A percentile compares a stretch with the other conserved stretches of the same genome.
phyloP scores from a whole-genome alignment of 2,113 vertebrate genomes.

The Nanorana parkeri region DNA sequence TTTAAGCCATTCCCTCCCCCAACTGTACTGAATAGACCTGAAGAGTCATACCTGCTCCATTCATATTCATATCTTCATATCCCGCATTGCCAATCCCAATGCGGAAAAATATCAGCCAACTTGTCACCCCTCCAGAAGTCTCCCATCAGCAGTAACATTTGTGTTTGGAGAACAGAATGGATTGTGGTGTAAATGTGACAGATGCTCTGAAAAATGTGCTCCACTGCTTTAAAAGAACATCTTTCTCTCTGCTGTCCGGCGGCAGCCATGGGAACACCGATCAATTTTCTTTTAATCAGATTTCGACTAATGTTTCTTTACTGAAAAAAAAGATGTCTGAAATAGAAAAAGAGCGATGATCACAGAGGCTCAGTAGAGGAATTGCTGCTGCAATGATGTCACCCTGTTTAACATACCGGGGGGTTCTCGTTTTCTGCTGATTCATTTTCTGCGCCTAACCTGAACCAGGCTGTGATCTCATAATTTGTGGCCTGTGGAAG shows the following conservation, averaged over 20 bases:
- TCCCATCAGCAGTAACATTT: conserved; percentile 19
- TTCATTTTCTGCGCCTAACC: too few species aligned
- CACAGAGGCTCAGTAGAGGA: too few species aligned
- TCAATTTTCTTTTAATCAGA: conserved; percentile 49
- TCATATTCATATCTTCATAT: conserved; percentile 26
- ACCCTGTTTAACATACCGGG: too few species aligned
- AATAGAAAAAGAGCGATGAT: background rate
- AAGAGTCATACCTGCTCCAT: background rate
- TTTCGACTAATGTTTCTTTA: conserved; percentile 17
- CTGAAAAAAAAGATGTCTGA: conserved; percentile 18
- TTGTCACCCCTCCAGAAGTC: conserved; percentile 25
- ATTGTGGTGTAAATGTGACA: conserved; percentile 39
- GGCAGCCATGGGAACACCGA: conserved; percentile 20
- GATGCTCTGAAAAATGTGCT: conserved; percentile 29
- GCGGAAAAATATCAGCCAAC: conserved; percentile 11
- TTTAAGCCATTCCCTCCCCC: too few species aligned
- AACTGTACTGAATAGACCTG: background rate
- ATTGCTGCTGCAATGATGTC: too few species aligned
- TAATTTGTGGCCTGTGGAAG: too few species aligned
- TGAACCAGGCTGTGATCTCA: too few species aligned
- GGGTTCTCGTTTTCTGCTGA: too few species aligned
- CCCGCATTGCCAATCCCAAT: background rate
- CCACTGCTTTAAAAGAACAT: conserved; percentile 22
- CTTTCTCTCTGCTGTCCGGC: conserved; percentile 30
- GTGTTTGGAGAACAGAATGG: conserved; percentile 25